Percentiles rank a stretch among this genome's conserved stretches.
These are phyloP conservation scores for Neolamprologus brichardi DNA, from an alignment of 2,113 vertebrate species.

Conservation along the genomic window DNA sequence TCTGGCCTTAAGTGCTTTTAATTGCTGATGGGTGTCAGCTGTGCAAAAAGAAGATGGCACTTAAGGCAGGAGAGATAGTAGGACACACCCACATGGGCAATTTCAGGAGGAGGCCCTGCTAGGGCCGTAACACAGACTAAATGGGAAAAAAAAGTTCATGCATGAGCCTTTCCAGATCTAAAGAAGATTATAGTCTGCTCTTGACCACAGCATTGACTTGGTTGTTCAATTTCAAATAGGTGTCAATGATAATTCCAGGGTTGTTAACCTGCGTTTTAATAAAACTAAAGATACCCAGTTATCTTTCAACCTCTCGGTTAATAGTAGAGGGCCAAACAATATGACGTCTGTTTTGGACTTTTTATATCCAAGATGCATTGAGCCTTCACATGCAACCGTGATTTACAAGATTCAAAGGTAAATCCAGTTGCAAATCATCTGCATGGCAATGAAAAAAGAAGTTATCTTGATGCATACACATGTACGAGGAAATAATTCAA, in stretches of 20 bases:
- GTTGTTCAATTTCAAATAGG: neutral
- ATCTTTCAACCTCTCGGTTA: neutral
- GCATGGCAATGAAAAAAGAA: neutral
- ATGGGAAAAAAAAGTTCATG: neutral
- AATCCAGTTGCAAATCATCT: neutral
- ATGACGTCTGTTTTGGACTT: neutral
- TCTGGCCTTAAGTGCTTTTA: neutral
- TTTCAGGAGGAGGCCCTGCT: neutral
- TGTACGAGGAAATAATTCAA: neutral
- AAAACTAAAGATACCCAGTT: neutral
- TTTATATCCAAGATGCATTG: neutral
- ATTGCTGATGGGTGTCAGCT: neutral
- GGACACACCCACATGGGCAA: fast-evolving
- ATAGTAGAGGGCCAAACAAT: neutral
- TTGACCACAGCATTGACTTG: neutral
- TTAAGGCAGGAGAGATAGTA: fast-evolving
- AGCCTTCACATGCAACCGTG: neutral
- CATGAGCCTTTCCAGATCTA: neutral
- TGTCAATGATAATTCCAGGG: neutral
- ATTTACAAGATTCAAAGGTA: neutral
- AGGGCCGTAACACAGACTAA: neutral
- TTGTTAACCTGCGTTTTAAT: neutral
- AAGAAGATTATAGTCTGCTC: neutral
- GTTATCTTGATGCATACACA: fast-evolving
- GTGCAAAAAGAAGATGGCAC: fast-evolving